Percentiles rank a stretch among this genome's conserved stretches.
Conservation (phyloP, 2,113 vertebrate species). For the Dascyllus trimaculatus region DNA sequence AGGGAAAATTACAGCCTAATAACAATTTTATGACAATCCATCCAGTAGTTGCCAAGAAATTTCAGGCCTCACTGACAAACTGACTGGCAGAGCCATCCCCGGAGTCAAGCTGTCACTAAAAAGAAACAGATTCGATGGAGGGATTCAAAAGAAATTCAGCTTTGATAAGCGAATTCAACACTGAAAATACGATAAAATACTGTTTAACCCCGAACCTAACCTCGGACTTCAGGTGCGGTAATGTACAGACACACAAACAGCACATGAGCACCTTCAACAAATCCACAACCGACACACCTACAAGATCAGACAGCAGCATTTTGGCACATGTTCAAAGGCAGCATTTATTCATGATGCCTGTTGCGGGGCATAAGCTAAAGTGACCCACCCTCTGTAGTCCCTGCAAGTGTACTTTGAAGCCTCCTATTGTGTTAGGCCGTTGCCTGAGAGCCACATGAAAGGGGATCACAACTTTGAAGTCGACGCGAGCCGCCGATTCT, state of each 20-base stretch:
- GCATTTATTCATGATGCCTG: constrained; percentile 61
- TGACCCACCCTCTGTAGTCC: constrained; percentile 83
- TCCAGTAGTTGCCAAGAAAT: neutral
- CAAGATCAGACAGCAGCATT: constrained; percentile 41
- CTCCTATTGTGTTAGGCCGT: constrained; percentile 64
- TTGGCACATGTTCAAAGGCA: constrained; percentile 75
- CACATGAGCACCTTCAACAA: constrained; percentile 16
- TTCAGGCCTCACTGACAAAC: neutral
- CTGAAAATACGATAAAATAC: neutral
- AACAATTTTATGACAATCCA: too few species aligned
- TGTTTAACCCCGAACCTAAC: constrained; percentile 14
- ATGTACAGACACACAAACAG: neutral
- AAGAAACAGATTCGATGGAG: neutral
- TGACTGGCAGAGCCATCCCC: neutral
- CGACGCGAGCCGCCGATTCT: constrained; percentile 54
- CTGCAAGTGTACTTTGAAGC: constrained; percentile 77
- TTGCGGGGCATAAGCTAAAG: constrained; percentile 48
- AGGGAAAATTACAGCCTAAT: too few species aligned
- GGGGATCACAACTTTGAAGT: constrained; percentile 80
- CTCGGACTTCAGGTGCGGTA: neutral
- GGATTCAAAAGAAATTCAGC: neutral
- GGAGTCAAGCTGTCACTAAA: too few species aligned
- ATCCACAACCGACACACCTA: constrained; percentile 4
- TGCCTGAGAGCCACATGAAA: constrained; percentile 79
- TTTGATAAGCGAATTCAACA: neutral